A percentile compares a stretch with the other conserved stretches of the same genome.
Conservation (phyloP, 2,888 invertebrate genomes). For the Luffia ferchaultella region DNA sequence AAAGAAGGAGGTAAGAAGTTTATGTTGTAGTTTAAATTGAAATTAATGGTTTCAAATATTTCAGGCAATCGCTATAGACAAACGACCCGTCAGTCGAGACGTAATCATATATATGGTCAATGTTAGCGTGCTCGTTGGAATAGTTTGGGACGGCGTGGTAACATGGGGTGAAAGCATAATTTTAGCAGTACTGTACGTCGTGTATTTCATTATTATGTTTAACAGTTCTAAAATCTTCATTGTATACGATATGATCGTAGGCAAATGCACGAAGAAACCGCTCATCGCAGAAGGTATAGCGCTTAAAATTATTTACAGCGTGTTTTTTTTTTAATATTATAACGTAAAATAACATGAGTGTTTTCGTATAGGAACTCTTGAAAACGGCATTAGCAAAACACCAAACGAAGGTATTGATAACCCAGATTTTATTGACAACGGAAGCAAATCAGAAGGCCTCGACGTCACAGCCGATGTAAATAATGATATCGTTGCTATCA, state of each 20-base stretch:
- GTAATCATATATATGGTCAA: slow-evolving; percentile 79
- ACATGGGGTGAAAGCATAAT: slow-evolving; percentile 82
- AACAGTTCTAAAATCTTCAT: slow-evolving; percentile 63
- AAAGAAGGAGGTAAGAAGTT: no score
- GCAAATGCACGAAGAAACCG: slow-evolving; percentile 17
- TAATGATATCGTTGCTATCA: slow-evolving; percentile 20
- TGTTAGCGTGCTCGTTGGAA: slow-evolving; percentile 71
- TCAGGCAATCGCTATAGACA: slow-evolving; percentile 79
- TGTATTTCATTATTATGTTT: slow-evolving; percentile 79
- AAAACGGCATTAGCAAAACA: slow-evolving; percentile 38
- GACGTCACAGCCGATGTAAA: slow-evolving; percentile 18
- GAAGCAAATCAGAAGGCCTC: no score
- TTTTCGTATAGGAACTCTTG: slow-evolving; percentile 40
- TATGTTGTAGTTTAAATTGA: not conserved
- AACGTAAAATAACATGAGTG: no score
- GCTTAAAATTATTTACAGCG: no score
- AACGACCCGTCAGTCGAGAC: slow-evolving; percentile 85
- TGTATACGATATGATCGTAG: slow-evolving; percentile 25
- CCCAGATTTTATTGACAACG: slow-evolving; percentile 27
- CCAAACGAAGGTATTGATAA: slow-evolving; percentile 40
- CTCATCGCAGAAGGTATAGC: no score
- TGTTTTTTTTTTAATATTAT: no score
- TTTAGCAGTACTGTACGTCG: slow-evolving; percentile 75
- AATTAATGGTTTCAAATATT: no score
- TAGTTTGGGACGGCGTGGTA: slow-evolving; percentile 82